phyloP scores from a whole-genome alignment of 2,113 vertebrate species.

The Phasianus colchicus region DNA sequence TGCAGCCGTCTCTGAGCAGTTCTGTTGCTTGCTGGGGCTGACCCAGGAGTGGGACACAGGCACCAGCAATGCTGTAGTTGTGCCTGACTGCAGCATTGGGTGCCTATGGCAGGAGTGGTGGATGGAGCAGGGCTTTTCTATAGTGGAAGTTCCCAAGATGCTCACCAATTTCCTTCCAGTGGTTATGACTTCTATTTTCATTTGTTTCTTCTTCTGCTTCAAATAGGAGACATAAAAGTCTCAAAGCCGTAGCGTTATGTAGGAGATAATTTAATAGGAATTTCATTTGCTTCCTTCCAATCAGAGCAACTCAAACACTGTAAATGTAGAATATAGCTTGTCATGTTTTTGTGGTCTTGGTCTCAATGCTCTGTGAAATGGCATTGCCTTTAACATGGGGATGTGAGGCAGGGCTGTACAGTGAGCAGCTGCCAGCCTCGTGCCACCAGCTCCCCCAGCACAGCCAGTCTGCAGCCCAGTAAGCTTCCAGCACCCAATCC shows the following conservation, averaged over 20 bases:
- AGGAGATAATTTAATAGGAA: background rate
- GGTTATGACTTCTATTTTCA: background rate
- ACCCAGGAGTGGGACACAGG: background rate
- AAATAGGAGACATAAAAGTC: background rate
- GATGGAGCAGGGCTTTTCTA: background rate
- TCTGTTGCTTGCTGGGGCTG: background rate
- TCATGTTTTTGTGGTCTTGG: background rate
- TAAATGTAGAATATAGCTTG: background rate
- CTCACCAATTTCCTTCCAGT: background rate
- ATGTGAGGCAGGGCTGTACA: background rate
- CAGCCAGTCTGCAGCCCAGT: background rate
- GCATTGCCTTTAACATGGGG: background rate
- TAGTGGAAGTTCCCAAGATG: background rate
- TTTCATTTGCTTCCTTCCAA: background rate
- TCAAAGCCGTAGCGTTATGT: background rate
- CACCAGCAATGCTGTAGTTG: background rate
- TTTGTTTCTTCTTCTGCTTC: background rate
- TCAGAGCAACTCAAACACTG: background rate
- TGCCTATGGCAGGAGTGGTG: background rate
- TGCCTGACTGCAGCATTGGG: background rate
- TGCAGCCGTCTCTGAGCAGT: background rate
- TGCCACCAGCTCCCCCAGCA: background rate
- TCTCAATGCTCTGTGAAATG: constrained; percentile 8
- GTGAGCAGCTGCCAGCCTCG: background rate
- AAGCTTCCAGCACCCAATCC: background rate